Percentiles rank a stretch among this genome's conserved stretches.
Conservation (phyloP, 2,113 vertebrate genomes). For the Lates calcarifer region DNA sequence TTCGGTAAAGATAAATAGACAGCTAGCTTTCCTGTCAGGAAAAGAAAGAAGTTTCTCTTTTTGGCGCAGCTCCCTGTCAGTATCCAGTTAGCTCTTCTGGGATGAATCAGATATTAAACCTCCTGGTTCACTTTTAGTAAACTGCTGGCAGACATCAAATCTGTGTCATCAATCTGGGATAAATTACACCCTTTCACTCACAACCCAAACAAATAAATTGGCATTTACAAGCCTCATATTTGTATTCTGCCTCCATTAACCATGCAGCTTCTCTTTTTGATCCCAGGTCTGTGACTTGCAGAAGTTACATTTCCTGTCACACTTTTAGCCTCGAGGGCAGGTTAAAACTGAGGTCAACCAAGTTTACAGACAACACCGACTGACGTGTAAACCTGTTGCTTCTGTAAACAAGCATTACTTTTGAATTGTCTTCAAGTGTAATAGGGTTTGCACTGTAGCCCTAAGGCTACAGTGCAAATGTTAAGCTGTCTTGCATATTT, state of each 20-base stretch:
- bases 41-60: background rate
- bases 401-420: slow-evolving; percentile 32
- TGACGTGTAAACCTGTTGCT: slow-evolving; percentile 22
- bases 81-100: background rate
- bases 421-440: background rate
- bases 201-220: slow-evolving; percentile 9
- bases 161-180: slow-evolving; percentile 22
- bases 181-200: slow-evolving; percentile 25
- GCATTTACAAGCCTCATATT: slow-evolving; percentile 51
- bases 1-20: slow-evolving; percentile 25
- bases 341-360: background rate
- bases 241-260: slow-evolving; percentile 10
- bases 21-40: slow-evolving; percentile 33
- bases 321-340: background rate
- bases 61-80: background rate
- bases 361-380: slow-evolving; percentile 51
- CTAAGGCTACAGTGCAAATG: background rate
- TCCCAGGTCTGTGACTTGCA: background rate
- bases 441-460: background rate
- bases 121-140: slow-evolving; percentile 37
- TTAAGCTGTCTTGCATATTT: slow-evolving; percentile 9
- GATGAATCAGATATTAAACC: background rate
- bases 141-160: background rate
- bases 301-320: background rate
- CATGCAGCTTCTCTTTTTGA: slow-evolving; percentile 30